Conservation (phyloP, 1,140 invertebrate genomes). For the Heliconius melpomene region DNA sequence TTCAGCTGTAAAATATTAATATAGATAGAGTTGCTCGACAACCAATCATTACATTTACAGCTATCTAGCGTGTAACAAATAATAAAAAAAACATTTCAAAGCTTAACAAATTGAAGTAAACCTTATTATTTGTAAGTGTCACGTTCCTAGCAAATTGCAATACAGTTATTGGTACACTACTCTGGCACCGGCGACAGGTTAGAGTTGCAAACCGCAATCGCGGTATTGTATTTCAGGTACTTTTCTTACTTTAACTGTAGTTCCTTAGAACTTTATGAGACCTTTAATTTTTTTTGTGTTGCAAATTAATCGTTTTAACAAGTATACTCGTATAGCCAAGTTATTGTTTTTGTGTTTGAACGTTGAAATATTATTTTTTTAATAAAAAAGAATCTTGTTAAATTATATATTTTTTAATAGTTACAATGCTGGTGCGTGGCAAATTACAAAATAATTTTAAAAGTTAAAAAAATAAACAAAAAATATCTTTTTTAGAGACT, state of each 20-base stretch:
- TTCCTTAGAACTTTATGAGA: background rate
- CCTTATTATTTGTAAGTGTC: background rate
- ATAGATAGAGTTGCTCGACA: too few relatives aligned
- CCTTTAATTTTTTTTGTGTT: background rate
- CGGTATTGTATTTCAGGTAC: conserved; percentile 17
- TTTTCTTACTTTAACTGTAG: conserved; percentile 18
- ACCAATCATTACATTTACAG: background rate
- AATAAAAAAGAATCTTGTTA: too few relatives aligned
- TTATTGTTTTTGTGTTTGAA: too few relatives aligned
- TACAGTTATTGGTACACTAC: background rate
- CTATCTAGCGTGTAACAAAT: background rate
- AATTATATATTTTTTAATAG: too few relatives aligned
- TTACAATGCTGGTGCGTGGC: too few relatives aligned
- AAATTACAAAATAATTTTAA: too few relatives aligned
- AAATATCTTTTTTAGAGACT: too few relatives aligned
- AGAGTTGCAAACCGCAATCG: conserved; percentile 23
- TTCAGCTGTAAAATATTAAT: too few relatives aligned
- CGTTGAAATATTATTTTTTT: too few relatives aligned
- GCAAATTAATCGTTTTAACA: too few relatives aligned
- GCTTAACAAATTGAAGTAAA: background rate
- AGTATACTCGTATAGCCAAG: too few relatives aligned
- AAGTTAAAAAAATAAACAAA: too few relatives aligned
- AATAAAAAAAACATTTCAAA: background rate
- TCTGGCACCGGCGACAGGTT: conserved; percentile 10
- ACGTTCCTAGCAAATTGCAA: background rate